Base-by-base conservation (phyloP, 2,888 invertebrate genomes). In the Arge pagana region DNA sequence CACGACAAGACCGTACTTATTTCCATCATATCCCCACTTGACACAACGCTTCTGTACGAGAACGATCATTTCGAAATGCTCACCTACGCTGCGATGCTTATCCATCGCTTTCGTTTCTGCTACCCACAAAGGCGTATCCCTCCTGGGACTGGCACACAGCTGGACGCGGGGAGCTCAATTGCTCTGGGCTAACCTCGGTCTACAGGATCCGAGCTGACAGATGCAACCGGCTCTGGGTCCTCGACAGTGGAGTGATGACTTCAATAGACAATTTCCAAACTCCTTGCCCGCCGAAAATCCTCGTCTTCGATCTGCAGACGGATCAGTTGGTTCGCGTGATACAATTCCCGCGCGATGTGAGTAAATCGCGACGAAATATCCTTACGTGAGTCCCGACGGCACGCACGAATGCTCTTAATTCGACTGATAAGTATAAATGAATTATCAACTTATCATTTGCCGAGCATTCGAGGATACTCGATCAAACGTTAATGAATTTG, bases 151-250 rank as follows among this genome's bases (percentile, higher is more conserved):
- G 85, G 82, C 90, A 92, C 63, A 80, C 81, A 0, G 85, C 87
- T 0, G 87, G 86, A 0, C 82, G 82, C 15, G 85, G 85, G 0
- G 82, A 84, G 61, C 83, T 85, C 70, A 89, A 88, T 77, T 92
- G 92, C 71, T 85, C 87, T 13, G 85, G 87, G 0, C 72, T 93
- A 21, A 84, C 90, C 49, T 91, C 91, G 0, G 90, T 90, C 35
- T 92, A 92, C 79, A 82, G 92, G 18, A 75, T 87, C 41, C 83
- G 87, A 13, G 79, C 85, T 24, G 92, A 92, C 72, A 83, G 86
- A n/a, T 92, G 92, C 77, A 88, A 90, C 74, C 81, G 92, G 13
- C 78, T 92, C 3, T 92, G 92, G 92, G 86, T 88, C 1, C 77
- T 92, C 51, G 92, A 93, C 76, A 85, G 90, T 2, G 92, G 89